Conservation (phyloP, 1,140 invertebrate species). For the Drosophila pseudoananassae region DNA sequence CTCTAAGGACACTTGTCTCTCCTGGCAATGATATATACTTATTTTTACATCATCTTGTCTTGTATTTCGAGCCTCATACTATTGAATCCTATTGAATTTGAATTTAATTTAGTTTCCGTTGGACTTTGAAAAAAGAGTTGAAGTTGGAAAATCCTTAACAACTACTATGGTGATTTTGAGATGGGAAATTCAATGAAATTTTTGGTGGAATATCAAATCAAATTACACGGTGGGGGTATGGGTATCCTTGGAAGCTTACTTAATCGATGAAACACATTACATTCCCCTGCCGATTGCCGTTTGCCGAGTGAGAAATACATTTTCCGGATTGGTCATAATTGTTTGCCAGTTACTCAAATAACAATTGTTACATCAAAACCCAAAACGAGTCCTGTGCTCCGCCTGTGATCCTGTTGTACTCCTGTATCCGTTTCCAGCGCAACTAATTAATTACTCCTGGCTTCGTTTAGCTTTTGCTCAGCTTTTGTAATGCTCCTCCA, state of each 20-base stretch:
- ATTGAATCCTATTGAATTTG: not conserved
- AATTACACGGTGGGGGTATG: not conserved
- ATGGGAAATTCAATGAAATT: not conserved
- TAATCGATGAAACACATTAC: not conserved
- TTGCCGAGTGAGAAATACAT: too few species aligned
- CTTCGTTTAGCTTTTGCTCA: conserved; percentile 8
- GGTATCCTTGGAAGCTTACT: not conserved
- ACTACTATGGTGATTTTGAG: too few species aligned
- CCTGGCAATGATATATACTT: not conserved
- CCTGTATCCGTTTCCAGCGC: conserved; percentile 33
- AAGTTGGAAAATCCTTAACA: too few species aligned
- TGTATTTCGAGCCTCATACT: not conserved
- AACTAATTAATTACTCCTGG: conserved; percentile 41
- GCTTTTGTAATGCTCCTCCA: conserved; percentile 24
- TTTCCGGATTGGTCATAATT: conserved; percentile 22
- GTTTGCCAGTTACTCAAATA: conserved; percentile 14
- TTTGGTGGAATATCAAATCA: not conserved
- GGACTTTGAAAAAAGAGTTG: not conserved
- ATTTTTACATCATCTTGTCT: too few species aligned
- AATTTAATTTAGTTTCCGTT: too few species aligned
- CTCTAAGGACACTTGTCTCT: not conserved
- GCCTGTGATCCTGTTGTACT: not conserved
- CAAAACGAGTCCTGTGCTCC: not conserved
- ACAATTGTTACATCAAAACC: conserved; percentile 20
- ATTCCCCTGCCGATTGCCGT: too few species aligned